These are phyloP conservation scores for Psittacus erithacus DNA, from an alignment of 2,113 vertebrate genomes.

Conservation along the genomic window DNA sequence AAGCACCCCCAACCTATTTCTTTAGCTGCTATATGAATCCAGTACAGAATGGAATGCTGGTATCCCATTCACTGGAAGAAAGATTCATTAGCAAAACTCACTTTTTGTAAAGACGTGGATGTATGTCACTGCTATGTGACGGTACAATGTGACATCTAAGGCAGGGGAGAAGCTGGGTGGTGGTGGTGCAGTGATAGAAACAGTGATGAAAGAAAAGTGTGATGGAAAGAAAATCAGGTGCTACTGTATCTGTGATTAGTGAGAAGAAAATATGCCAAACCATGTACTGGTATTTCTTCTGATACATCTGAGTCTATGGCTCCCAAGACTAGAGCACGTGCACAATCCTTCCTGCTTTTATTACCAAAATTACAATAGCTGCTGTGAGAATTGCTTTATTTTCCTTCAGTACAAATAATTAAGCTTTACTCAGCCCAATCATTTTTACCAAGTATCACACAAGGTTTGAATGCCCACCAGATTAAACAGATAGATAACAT, in stretches of 20 bases:
- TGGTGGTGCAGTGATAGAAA: not conserved
- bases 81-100: not conserved
- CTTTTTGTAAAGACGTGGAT: not conserved
- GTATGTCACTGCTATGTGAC: not conserved
- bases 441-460: constrained; percentile 4
- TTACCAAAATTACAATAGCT: constrained; percentile 23
- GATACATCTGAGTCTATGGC: not conserved
- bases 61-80: not conserved
- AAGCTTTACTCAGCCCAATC: constrained; percentile 29
- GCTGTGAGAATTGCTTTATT: constrained; percentile 40
- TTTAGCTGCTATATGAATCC: not conserved
- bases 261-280: constrained; percentile 13
- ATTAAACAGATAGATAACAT: constrained; percentile 1
- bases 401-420: constrained; percentile 6
- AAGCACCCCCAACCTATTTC: not conserved
- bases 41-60: not conserved
- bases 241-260: not conserved
- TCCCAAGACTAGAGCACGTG: constrained; percentile 6
- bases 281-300: constrained; percentile 5
- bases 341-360: constrained; percentile 9
- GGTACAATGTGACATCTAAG: not conserved
- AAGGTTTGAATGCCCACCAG: constrained; percentile 5
- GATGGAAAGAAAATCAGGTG: not conserved
- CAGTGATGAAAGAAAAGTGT: not conserved
- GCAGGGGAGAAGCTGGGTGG: not conserved